phyloP scores from a whole-genome alignment of 64 coral and sea anemone species.

The Montipora cactus region DNA sequence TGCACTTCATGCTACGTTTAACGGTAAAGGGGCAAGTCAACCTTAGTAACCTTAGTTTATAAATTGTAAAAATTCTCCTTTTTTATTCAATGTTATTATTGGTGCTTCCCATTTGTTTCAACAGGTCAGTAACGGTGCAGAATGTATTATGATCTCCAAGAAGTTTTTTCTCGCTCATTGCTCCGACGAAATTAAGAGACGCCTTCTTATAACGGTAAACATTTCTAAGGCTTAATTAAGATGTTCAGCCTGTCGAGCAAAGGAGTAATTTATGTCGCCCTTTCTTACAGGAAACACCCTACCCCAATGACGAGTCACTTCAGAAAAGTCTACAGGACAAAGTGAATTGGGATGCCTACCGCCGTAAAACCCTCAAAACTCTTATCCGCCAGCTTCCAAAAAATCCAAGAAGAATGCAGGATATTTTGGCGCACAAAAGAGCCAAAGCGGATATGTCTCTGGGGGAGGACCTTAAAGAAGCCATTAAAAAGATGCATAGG shows the following conservation, averaged over 20 bases:
- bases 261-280: neutral
- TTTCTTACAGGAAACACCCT: conserved; percentile 60
- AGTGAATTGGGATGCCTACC: conserved; percentile 79
- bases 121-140: conserved; percentile 96
- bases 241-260: no score
- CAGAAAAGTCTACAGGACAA: conserved; percentile 77
- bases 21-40: neutral
- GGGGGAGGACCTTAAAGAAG: conserved; percentile 50
- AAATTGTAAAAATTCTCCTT: neutral
- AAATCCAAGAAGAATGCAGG: conserved; percentile 31
- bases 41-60: neutral
- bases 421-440: conserved; percentile 44
- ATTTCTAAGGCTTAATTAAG: neutral
- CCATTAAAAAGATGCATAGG: conserved; percentile 49
- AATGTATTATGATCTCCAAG: conserved; percentile 98
- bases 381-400: conserved; percentile 32
- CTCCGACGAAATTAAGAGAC: conserved; percentile 83
- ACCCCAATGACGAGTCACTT: conserved; percentile 57
- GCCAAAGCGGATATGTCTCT: conserved; percentile 45
- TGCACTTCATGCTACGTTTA: neutral
- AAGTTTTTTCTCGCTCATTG: conserved; percentile 92
- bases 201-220: conserved; percentile 74
- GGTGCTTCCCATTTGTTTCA: neutral
- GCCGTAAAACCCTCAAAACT: conserved; percentile 55
- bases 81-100: neutral